A percentile compares a stretch with the other conserved stretches of the same genome.
Evolutionary conservation across 2,113 vertebrate species (phyloP).

Genomic region (Caranx ignobilis): DNA sequence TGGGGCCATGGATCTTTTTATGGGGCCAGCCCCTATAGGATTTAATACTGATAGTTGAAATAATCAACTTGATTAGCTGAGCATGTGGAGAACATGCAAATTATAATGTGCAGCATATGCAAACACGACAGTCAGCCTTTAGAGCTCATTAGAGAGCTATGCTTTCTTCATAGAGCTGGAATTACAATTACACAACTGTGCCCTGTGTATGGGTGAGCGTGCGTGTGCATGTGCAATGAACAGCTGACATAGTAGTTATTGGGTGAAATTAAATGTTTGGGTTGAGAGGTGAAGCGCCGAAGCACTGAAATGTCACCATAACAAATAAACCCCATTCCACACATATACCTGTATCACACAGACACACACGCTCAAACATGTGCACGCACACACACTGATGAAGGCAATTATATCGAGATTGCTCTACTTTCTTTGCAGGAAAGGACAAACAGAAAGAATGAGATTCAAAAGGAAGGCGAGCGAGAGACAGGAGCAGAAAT

Average conservation of each 20-base stretch:
- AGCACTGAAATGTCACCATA: conserved; percentile 25
- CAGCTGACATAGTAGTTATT: conserved; percentile 6
- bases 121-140: conserved; percentile 7
- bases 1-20: background rate
- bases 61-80: conserved; percentile 25
- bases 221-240: background rate
- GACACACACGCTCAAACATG: background rate
- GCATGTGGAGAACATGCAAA: conserved; percentile 1
- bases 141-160: background rate
- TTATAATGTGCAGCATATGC: background rate
- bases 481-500: conserved; percentile 16
- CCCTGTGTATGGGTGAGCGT: background rate
- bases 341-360: background rate
- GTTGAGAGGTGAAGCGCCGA: conserved; percentile 19
- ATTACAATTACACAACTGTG: background rate
- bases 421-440: conserved; percentile 1
- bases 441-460: conserved; percentile 8
- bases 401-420: background rate
- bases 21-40: conserved; percentile 1
- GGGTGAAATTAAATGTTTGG: conserved; percentile 25
- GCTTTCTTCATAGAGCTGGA: background rate
- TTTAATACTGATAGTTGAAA: background rate
- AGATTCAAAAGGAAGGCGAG: conserved; percentile 10
- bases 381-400: conserved; percentile 3
- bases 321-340: conserved; percentile 33